Conservation (phyloP, 2,797 vertebrate species). For the Champsocephalus gunnari region DNA sequence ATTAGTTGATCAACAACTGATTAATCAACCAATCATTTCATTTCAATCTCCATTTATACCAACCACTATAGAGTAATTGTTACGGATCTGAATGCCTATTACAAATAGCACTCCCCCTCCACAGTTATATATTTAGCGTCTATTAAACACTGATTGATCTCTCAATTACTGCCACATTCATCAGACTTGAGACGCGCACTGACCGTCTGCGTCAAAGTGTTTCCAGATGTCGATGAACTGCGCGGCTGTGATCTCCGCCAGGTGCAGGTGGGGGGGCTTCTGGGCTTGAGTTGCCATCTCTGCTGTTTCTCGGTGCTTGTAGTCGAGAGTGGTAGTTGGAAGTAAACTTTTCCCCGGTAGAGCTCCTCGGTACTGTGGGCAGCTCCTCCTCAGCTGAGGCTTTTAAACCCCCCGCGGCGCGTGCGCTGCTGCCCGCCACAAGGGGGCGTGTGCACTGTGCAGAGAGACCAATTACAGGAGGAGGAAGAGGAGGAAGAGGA, state of each 20-base stretch:
- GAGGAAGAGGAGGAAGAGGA: conserved; percentile 8
- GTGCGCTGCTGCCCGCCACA: conserved; percentile 53
- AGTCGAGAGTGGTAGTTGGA: conserved; percentile 41
- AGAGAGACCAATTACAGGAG: conserved; percentile 42
- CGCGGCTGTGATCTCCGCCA: conserved; percentile 92
- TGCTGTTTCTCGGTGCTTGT: conserved; percentile 46
- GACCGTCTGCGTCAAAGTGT: conserved; percentile 94
- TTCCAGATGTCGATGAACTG: conserved; percentile 98
- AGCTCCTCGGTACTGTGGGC: conserved; percentile 65
- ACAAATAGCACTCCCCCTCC: neutral
- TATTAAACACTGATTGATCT: conserved; percentile 5
- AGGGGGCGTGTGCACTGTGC: conserved; percentile 69
- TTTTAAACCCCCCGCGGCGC: conserved; percentile 80
- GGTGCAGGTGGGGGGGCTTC: conserved; percentile 89
- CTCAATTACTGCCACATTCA: neutral
- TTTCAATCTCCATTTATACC: too few relatives aligned
- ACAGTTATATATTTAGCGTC: neutral
- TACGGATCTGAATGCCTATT: too few relatives aligned
- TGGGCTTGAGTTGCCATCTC: conserved; percentile 88
- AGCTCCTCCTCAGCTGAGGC: conserved; percentile 65
- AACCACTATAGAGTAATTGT: too few relatives aligned
- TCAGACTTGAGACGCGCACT: conserved; percentile 69
- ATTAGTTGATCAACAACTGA: too few relatives aligned
- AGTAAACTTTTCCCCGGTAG: conserved; percentile 70
- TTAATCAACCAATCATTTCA: too few relatives aligned